Evolutionary conservation across 2,797 vertebrate species (phyloP).

Genomic region (Amniataba percoides): DNA sequence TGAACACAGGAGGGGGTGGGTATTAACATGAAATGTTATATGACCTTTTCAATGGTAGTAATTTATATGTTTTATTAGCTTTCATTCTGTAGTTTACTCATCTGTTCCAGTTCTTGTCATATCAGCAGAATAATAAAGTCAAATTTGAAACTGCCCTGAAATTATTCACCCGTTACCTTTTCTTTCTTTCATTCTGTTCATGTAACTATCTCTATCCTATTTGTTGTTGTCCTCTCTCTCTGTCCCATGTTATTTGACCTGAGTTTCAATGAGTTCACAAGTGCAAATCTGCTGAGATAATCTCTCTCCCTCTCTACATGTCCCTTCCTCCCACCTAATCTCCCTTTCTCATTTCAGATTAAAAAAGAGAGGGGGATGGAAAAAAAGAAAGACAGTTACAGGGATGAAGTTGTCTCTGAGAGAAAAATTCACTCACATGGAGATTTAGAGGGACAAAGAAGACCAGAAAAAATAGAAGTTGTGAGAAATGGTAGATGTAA

Average conservation of each 20-base stretch:
- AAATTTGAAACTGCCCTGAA: constrained; percentile 19
- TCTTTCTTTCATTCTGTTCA: constrained; percentile 11
- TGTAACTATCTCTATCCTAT: constrained; percentile 1
- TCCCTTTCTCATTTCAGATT: constrained; percentile 61
- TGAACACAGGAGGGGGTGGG: neutral
- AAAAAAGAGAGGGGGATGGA: constrained; percentile 69
- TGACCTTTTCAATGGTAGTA: neutral
- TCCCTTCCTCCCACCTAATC: constrained; percentile 66
- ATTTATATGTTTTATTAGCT: neutral
- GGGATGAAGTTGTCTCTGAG: constrained; percentile 16
- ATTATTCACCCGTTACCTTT: constrained; percentile 26
- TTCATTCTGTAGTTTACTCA: constrained; percentile 18
- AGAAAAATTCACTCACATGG: constrained; percentile 8
- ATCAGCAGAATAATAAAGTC: constrained; percentile 21
- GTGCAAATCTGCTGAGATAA: constrained; percentile 72
- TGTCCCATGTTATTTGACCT: constrained; percentile 45
- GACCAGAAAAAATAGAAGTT: neutral
- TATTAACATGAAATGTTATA: neutral
- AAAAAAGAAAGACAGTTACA: constrained; percentile 40
- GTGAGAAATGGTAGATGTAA: neutral
- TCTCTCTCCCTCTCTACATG: constrained; percentile 64
- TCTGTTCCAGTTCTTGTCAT: constrained; percentile 38
- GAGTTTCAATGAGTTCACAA: constrained; percentile 52
- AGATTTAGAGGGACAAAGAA: constrained; percentile 8
- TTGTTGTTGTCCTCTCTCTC: constrained; percentile 28